Evolutionary conservation across 2,888 invertebrate genomes (phyloP), one percentile per base, ranked within the genome.

Genomic region (Melinaea marsaeus): DNA sequence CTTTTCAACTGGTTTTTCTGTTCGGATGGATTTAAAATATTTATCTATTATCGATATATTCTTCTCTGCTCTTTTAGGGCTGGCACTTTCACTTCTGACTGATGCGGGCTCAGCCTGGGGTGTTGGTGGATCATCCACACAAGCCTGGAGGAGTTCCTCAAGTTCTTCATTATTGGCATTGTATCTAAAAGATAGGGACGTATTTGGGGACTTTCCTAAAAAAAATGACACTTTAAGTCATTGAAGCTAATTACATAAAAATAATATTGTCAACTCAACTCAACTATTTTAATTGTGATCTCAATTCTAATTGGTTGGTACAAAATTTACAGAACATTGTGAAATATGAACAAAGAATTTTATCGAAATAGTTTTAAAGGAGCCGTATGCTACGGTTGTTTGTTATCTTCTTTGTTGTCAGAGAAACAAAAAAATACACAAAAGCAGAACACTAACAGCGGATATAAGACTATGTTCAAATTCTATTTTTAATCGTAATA

Each of bases 141-240:
- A 94, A 57, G 91, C 92, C 60, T 92, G 91, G 74, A 91, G 93
- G 11, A 95, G 76, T 75, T 95, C 94, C 74, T 95, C 95, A 61
- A 95, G 79, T 80, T 94, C 94, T 74, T 95, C 95, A 76, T 94
- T 94, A 73, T 94, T 94, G n/a, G 95, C 94, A 86, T 94, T 94
- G 75, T 95, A 95, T 75, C 94, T 93, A 73, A 95, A 94, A 6
- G 94, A 91, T 62, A 93, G 82, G 42, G 92, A 86, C 55, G 92
- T 79, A 68, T 83, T 88, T 63, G 88, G 86, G 60, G 90, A 80
- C 79, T 90, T 90, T 61, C 87, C 89, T 90, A 74, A 68, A 86
- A 82, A 58, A 61, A 69, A 4, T 51, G 11, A 32, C 3, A 32
- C 32, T 9, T 51, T 32, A 22, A 11, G 11, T 6, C 32, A 56